Conservation (phyloP, 2,113 vertebrate genomes). For the Sinosuthora webbiana region DNA sequence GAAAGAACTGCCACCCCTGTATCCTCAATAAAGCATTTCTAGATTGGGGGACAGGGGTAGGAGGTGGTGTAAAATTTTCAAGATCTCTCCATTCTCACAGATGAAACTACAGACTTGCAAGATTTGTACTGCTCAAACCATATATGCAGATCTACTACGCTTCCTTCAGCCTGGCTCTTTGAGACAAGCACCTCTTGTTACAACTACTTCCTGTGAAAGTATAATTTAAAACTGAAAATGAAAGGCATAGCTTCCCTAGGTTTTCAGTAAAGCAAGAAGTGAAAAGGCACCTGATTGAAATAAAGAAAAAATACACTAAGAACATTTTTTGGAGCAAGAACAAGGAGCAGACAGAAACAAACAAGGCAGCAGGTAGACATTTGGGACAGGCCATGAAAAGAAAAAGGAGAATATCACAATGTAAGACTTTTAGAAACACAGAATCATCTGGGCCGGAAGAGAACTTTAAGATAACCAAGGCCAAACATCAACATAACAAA, state of each 20-base stretch:
- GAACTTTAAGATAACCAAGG: not conserved
- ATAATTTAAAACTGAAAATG: not conserved
- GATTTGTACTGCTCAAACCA: not conserved
- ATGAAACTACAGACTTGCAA: not conserved
- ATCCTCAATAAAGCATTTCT: not conserved
- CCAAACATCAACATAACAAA: not conserved
- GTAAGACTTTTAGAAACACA: not conserved
- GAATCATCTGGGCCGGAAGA: not conserved
- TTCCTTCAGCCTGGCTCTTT: not conserved
- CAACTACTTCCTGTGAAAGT: not conserved
- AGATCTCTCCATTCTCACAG: not conserved
- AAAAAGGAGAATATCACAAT: not conserved
- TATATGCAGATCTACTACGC: not conserved
- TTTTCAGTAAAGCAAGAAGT: not conserved
- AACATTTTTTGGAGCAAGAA: not conserved
- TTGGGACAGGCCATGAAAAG: not conserved
- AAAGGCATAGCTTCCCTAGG: not conserved
- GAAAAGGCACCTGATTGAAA: not conserved
- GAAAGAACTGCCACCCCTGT: not conserved
- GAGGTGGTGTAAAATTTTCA: not conserved
- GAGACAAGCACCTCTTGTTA: not conserved
- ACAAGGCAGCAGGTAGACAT: not conserved
- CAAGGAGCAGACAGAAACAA: not conserved
- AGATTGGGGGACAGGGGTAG: rapidly evolving
- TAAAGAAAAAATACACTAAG: not conserved